These are phyloP conservation scores for Hucho hucho DNA, from an alignment of 2,113 vertebrate species.

Conservation along the genomic window DNA sequence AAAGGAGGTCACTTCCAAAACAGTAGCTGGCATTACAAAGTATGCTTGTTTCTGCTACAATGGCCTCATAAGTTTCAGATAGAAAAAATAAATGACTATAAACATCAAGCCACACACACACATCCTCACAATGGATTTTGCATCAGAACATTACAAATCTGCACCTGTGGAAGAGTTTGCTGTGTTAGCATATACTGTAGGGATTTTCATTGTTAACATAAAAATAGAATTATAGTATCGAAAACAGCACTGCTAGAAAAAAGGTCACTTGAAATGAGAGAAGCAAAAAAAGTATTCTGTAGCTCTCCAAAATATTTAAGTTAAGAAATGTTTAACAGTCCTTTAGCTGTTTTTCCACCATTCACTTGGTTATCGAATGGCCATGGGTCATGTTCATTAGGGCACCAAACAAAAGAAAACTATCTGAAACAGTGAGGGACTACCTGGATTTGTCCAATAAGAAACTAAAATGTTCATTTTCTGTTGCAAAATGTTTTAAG, in stretches of 20 bases:
- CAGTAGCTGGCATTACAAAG: no score
- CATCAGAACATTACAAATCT: neutral
- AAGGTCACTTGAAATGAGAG: slow-evolving; percentile 1
- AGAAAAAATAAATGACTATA: neutral
- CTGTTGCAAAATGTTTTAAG: neutral
- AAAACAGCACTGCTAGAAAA: neutral
- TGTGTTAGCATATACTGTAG: neutral
- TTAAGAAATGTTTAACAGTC: neutral
- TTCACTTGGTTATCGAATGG: neutral
- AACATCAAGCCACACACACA: neutral
- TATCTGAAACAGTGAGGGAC: neutral
- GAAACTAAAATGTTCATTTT: neutral
- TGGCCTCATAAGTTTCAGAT: neutral
- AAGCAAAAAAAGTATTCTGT: neutral
- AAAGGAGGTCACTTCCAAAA: no score
- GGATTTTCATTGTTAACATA: neutral
- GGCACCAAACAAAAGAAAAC: neutral
- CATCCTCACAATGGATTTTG: neutral
- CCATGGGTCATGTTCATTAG: no score
- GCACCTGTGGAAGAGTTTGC: neutral
- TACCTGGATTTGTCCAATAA: neutral
- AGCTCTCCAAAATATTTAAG: slow-evolving; percentile 4
- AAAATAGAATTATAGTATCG: neutral
- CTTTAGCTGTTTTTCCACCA: neutral
- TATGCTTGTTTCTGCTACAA: neutral